Evolutionary conservation across 2,113 vertebrate species (phyloP).

Genomic region (Anas platyrhynchos): DNA sequence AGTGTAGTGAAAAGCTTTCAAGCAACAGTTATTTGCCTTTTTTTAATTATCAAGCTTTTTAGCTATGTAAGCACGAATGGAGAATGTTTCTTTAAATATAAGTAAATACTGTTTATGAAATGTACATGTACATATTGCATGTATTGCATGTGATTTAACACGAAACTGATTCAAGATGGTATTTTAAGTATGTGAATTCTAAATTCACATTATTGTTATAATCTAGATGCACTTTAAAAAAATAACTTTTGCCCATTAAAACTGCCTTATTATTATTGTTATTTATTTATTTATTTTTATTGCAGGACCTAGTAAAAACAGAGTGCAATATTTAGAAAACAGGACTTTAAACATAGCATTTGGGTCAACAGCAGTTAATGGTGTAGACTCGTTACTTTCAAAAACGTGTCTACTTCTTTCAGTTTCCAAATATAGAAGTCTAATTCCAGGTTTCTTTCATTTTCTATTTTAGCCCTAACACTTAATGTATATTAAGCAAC

Average conservation of each 20-base stretch:
- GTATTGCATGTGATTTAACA: neutral
- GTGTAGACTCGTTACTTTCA: neutral
- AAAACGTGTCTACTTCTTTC: neutral
- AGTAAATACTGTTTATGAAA: neutral
- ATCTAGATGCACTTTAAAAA: neutral
- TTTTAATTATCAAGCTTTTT: neutral
- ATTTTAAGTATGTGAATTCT: neutral
- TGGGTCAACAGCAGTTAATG: neutral
- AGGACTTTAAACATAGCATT: neutral
- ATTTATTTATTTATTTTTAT: neutral
- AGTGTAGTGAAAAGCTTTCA: neutral
- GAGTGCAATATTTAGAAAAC: neutral
- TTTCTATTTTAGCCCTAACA: neutral
- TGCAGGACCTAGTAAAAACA: neutral
- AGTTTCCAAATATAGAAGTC: neutral
- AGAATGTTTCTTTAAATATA: neutral
- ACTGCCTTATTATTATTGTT: too few species aligned
- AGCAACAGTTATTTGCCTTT: neutral
- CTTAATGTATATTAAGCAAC: neutral
- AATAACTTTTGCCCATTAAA: neutral
- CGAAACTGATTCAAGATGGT: neutral
- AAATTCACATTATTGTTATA: neutral
- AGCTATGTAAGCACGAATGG: neutral
- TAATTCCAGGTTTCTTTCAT: neutral
- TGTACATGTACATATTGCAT: neutral